phyloP scores from a whole-genome alignment of 2,797 vertebrate genomes.

The Ptychobarbus kaznakovi region DNA sequence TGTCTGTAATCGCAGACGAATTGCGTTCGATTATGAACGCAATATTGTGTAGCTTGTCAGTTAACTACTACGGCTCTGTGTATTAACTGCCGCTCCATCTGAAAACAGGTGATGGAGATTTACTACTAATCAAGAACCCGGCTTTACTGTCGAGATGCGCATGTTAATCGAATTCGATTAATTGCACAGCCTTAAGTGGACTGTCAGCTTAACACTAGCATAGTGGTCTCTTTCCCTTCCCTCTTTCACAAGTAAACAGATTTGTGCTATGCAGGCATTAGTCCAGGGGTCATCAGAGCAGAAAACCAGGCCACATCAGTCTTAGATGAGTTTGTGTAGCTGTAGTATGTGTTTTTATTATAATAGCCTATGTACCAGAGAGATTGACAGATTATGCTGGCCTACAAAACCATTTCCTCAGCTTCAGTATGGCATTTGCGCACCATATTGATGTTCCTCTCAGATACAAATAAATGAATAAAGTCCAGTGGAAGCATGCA shows the following conservation, averaged over 20 bases:
- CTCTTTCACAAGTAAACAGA: slow-evolving; percentile 40
- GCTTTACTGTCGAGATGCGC: too few relatives aligned
- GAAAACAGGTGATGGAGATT: too few relatives aligned
- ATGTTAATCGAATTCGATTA: too few relatives aligned
- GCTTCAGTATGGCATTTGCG: not conserved
- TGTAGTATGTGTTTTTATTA: slow-evolving; percentile 2
- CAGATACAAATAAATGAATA: slow-evolving; percentile 27
- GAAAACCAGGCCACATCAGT: slow-evolving; percentile 51
- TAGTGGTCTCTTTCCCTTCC: slow-evolving; percentile 4
- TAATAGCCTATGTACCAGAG: slow-evolving; percentile 7
- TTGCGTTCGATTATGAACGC: too few relatives aligned
- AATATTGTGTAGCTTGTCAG: too few relatives aligned
- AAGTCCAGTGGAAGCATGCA: not conserved
- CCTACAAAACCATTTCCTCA: slow-evolving; percentile 13
- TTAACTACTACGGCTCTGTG: too few relatives aligned
- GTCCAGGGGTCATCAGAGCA: slow-evolving; percentile 36
- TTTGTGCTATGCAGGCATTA: slow-evolving; percentile 33
- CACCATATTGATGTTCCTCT: not conserved
- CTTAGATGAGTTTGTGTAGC: slow-evolving; percentile 35
- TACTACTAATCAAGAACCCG: too few relatives aligned
- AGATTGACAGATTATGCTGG: slow-evolving; percentile 26
- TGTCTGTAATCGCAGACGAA: too few relatives aligned
- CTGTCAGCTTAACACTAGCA: not conserved
- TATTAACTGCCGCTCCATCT: too few relatives aligned
- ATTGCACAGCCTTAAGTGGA: not conserved